A percentile compares a stretch with the other conserved stretches of the same genome.
Evolutionary conservation across 2,888 invertebrate species (phyloP).

Genomic region (Sarcophaga variegata): DNA sequence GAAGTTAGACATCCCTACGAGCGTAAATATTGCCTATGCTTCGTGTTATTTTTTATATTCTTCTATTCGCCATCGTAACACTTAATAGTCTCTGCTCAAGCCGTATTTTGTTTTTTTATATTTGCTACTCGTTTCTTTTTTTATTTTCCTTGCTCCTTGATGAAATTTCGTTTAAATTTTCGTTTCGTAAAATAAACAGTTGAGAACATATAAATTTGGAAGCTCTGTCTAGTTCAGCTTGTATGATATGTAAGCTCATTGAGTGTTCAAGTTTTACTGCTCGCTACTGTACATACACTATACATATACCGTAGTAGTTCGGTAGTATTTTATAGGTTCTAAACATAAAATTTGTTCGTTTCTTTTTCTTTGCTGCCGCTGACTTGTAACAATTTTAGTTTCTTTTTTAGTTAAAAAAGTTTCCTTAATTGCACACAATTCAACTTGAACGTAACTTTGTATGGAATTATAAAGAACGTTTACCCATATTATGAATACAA

Average conservation of each 20-base stretch:
- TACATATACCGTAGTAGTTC: constrained; percentile 37
- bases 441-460: constrained; percentile 42
- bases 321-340: constrained; percentile 51
- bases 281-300: neutral
- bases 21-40: neutral
- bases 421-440: constrained; percentile 52
- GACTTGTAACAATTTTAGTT: neutral
- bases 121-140: constrained; percentile 31
- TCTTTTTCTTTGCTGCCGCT: constrained; percentile 1
- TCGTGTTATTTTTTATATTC: neutral
- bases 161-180: too few relatives aligned
- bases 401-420: constrained; percentile 43
- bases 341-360: constrained; percentile 48
- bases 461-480: constrained; percentile 8
- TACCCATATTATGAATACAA: neutral
- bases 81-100: constrained; percentile 13
- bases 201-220: too few relatives aligned
- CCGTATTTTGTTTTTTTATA: constrained; percentile 32
- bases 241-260: too few relatives aligned
- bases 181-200: too few relatives aligned
- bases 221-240: too few relatives aligned
- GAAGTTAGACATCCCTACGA: constrained; percentile 4
- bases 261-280: too few relatives aligned
- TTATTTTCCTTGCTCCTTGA: constrained; percentile 3
- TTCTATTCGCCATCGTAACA: neutral